Evolutionary conservation across 2,888 invertebrate genomes (phyloP), one percentile per base, ranked within the genome.

Genomic region (Xanthia icteritia): DNA sequence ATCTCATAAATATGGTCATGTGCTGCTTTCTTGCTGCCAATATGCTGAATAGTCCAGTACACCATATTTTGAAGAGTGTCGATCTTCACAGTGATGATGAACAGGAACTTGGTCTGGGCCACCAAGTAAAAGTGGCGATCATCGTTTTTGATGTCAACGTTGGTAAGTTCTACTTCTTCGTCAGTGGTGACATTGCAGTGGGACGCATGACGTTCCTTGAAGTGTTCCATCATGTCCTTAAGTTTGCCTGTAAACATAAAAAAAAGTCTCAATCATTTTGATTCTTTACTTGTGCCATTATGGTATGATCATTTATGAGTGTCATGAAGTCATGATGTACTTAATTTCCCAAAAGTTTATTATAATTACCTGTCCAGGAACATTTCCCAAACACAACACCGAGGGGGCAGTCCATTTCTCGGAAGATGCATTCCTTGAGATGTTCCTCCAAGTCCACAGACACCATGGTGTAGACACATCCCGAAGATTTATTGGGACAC

Each of bases 351-450:
- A 36, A 45, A 72, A 9, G 17, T 0, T 23, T 73, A 23, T 51
- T 54, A 23, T 51, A 20, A 88, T 88, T 91, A 96, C 96, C 96
- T 79, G 89, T 92, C 96, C 96, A 96, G 42, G 94, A 95, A 89
- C 96, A 96, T 83, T 92, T 93, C 9, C 96, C 96, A 79, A 96
- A 95, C 17, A 94, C 94, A 36, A 88, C 86, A 0, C 95, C 94
- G 23, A 95, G 88, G 1, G 96, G 96, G 82, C 96, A 96, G 3
- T 92, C 91, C 93, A 96, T 94, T 58, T 91, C 91, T 48, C 96
- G 92, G 86, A 94, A 96, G 67, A 95, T 95, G 81, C 96, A 96
- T 84, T 96, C 95, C 79, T 94, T 95, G 17, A 95, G 85, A 85
- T 96, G 96, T 11, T 94, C 93, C 6, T 95, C 94, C 39, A 94